Percentiles rank a stretch among this genome's conserved stretches.
Conservation (phyloP, 2,797 vertebrate genomes). For the Caiman crocodilus region DNA sequence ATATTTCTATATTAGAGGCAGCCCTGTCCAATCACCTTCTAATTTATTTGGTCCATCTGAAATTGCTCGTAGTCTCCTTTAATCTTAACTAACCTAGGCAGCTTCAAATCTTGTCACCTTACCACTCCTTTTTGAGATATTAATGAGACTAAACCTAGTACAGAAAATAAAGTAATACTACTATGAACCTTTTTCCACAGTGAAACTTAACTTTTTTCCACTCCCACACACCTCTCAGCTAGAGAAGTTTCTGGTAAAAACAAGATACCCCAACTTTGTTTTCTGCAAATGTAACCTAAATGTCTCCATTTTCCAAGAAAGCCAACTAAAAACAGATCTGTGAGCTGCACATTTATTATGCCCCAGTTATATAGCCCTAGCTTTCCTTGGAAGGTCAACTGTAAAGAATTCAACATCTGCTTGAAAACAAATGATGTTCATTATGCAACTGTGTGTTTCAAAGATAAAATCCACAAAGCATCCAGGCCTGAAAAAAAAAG, state of each 20-base stretch:
- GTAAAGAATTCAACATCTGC: background rate
- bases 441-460: background rate
- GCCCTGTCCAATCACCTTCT: no score
- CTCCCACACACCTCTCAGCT: background rate
- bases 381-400: background rate
- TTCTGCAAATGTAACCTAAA: background rate
- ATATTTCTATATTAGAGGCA: background rate
- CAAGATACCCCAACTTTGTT: background rate
- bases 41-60: background rate
- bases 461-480: background rate
- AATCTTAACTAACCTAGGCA: background rate
- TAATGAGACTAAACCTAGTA: background rate
- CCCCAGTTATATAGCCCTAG: background rate
- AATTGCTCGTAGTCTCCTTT: background rate
- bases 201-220: background rate
- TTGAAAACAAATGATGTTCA: background rate
- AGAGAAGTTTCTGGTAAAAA: background rate
- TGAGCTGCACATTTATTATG: fast-evolving
- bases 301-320: background rate
- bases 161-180: fast-evolving
- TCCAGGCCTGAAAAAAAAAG: background rate
- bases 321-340: background rate
- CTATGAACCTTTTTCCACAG: background rate
- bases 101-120: background rate
- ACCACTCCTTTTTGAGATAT: background rate